These are phyloP conservation scores for Silurus asotus DNA, from an alignment of 2,113 vertebrate genomes.

Conservation along the genomic window DNA sequence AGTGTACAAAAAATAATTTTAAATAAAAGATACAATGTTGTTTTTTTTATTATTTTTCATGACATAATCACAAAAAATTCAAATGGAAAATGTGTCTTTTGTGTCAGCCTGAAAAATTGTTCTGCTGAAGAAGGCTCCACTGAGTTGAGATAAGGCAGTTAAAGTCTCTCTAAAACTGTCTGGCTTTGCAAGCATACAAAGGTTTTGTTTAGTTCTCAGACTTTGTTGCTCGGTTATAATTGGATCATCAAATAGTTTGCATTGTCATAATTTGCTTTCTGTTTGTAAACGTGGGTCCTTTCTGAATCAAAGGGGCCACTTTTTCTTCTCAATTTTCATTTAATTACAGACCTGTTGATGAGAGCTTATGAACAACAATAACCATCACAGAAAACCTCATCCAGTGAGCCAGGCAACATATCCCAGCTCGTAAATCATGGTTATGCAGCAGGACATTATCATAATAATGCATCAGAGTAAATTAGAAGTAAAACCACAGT, in stretches of 20 bases:
- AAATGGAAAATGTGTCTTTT: neutral
- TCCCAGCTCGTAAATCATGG: conserved; percentile 32
- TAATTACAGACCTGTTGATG: conserved; percentile 48
- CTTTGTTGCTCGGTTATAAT: neutral
- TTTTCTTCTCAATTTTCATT: conserved; percentile 16
- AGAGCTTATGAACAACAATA: conserved; percentile 9
- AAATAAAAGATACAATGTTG: neutral
- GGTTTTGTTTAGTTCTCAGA: neutral
- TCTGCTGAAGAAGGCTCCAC: neutral
- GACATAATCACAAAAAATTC: neutral
- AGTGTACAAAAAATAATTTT: neutral
- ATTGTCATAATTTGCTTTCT: conserved; percentile 34
- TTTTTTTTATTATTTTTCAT: neutral
- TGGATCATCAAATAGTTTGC: conserved; percentile 21
- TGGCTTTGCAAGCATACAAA: neutral
- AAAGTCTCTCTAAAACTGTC: conserved; percentile 7
- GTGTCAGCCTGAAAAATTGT: neutral
- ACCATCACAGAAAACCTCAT: conserved; percentile 2
- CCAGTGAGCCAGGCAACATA: conserved; percentile 12
- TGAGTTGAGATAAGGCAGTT: conserved; percentile 7
- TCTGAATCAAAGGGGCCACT: conserved; percentile 1
- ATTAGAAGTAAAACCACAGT: conserved; percentile 27
- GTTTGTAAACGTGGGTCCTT: conserved; percentile 31
- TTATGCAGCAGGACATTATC: conserved; percentile 31
- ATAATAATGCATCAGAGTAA: conserved; percentile 36